Percentiles rank a stretch among this genome's conserved stretches.
These are phyloP conservation scores for Oostethus manadensis DNA, from an alignment of 2,113 vertebrate species.

Conservation along the genomic window DNA sequence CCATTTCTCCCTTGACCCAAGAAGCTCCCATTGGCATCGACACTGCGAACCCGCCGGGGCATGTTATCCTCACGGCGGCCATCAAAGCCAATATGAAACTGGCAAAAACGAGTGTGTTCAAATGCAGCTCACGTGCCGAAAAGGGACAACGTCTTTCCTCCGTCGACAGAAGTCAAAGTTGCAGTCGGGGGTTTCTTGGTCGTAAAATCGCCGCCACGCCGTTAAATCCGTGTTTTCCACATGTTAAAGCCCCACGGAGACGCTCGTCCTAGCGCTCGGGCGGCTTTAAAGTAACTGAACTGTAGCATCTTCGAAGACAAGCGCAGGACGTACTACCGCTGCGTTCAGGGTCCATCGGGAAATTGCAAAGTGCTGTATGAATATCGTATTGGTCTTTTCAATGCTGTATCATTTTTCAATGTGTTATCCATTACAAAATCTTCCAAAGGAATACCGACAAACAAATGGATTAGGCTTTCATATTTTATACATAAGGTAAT, in stretches of 20 bases:
- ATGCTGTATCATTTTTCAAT: background rate
- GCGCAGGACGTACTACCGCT: slow-evolving; percentile 8
- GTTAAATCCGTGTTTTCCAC: slow-evolving; percentile 32
- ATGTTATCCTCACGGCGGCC: background rate
- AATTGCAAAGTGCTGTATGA: background rate
- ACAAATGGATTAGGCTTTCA: background rate
- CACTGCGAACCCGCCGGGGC: background rate
- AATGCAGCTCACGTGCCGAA: slow-evolving; percentile 39
- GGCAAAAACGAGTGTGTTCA: slow-evolving; percentile 14
- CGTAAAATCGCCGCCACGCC: slow-evolving; percentile 8
- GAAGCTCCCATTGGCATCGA: background rate
- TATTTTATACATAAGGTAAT: background rate
- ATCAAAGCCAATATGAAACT: background rate
- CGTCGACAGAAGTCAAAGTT: slow-evolving; percentile 2
- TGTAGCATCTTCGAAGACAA: slow-evolving; percentile 31
- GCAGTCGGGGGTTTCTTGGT: background rate
- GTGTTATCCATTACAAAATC: background rate
- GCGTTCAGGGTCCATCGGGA: slow-evolving; percentile 24
- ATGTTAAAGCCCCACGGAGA: slow-evolving; percentile 35
- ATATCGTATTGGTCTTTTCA: background rate
- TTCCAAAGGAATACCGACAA: background rate
- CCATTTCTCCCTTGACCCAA: background rate
- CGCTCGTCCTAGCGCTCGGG: slow-evolving; percentile 17
- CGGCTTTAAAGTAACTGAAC: slow-evolving; percentile 9
- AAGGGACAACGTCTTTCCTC: slow-evolving; percentile 28